Conservation (phyloP, 2,888 invertebrate genomes). For the Pycnomerus fuliginosus region DNA sequence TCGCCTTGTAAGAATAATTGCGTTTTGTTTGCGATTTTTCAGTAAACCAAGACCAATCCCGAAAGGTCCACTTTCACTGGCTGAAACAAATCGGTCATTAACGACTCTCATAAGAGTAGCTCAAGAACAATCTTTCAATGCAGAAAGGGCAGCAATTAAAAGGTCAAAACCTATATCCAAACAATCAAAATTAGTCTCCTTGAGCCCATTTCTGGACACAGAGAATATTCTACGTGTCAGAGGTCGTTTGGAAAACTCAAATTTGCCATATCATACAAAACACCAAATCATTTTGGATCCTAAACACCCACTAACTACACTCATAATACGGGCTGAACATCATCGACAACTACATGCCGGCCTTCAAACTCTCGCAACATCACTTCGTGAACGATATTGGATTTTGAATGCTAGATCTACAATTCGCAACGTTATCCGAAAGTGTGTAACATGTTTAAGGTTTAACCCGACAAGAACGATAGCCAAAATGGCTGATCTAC, state of each 20-base stretch:
- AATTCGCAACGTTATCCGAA: constrained; percentile 4
- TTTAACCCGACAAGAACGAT: constrained; percentile 2
- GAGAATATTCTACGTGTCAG: constrained; percentile 7
- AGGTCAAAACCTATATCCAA: background rate
- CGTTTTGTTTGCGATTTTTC: background rate
- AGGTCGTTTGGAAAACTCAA: constrained; percentile 7
- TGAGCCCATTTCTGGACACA: constrained; percentile 7
- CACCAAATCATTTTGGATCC: constrained; percentile 4
- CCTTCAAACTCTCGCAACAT: constrained; percentile 3
- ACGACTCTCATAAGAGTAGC: background rate
- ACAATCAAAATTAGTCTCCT: constrained; percentile 1
- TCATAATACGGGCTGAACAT: constrained; percentile 4
- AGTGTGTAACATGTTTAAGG: constrained; percentile 18
- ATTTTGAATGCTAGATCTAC: constrained; percentile 4
- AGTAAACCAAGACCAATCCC: background rate
- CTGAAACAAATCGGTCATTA: background rate
- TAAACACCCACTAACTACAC: constrained; percentile 3
- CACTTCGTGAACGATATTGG: constrained; percentile 15
- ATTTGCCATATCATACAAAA: constrained; percentile 3
- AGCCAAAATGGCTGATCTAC: constrained; percentile 13
- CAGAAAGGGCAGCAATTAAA: background rate
- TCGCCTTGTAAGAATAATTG: background rate
- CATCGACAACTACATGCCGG: constrained; percentile 8
- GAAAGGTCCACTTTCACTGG: background rate
- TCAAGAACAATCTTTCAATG: background rate